Conservation (phyloP, 1,140 invertebrate species). For the Semibalanus balanoides region DNA sequence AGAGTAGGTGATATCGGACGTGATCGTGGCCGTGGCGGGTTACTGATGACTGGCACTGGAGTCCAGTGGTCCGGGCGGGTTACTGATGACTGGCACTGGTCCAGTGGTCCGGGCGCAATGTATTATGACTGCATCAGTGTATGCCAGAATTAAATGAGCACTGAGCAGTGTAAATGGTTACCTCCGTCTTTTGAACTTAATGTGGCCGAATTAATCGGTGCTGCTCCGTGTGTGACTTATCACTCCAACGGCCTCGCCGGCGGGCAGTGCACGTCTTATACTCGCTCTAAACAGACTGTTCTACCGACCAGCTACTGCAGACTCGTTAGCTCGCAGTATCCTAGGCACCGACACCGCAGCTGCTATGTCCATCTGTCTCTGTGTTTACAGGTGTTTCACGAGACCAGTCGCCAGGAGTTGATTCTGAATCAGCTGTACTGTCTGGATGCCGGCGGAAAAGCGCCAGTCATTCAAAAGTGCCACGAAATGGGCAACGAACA, state of each 20-base stretch:
- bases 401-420: slow-evolving; percentile 71
- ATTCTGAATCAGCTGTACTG: slow-evolving; percentile 70
- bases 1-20: too few species aligned
- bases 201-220: slow-evolving; percentile 15
- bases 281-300: slow-evolving; percentile 44
- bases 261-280: not conserved
- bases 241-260: slow-evolving; percentile 22
- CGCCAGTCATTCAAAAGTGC: slow-evolving; percentile 67
- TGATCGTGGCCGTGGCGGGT: too few species aligned
- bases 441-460: slow-evolving; percentile 50
- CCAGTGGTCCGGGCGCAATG: too few species aligned
- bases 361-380: slow-evolving; percentile 44
- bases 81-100: too few species aligned
- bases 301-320: slow-evolving; percentile 54
- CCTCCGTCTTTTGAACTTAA: too few species aligned
- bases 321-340: slow-evolving; percentile 60
- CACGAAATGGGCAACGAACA: slow-evolving; percentile 80
- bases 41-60: too few species aligned
- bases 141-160: too few species aligned
- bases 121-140: not conserved
- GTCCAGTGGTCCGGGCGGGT: too few species aligned
- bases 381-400: slow-evolving; percentile 28
- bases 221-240: slow-evolving; percentile 13
- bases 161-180: too few species aligned
- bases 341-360: slow-evolving; percentile 52